Evolutionary conservation across 2,113 vertebrate species (phyloP).

Genomic region (Lethenteron camtschaticum): DNA sequence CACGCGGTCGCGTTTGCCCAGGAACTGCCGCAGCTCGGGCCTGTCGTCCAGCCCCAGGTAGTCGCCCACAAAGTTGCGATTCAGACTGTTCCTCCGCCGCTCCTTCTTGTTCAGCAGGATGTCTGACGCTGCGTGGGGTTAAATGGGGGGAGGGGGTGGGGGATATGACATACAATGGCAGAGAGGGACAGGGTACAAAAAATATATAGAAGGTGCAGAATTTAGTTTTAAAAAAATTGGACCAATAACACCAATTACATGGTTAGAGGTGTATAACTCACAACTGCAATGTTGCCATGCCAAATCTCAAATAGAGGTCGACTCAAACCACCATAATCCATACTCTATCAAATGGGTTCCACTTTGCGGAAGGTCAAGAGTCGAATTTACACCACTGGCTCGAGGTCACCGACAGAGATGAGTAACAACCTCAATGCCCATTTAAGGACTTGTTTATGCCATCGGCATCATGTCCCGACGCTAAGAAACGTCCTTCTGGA

Average conservation of each 20-base stretch:
- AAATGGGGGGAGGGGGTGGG: not conserved
- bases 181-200: not conserved
- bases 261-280: no score
- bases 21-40: slow-evolving; percentile 71
- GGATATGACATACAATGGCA: not conserved
- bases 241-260: not conserved
- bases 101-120: slow-evolving; percentile 89
- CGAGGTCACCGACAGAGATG: no score
- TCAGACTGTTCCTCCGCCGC: slow-evolving; percentile 71
- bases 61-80: slow-evolving; percentile 86
- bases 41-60: slow-evolving; percentile 81
- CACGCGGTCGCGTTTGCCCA: slow-evolving; percentile 55
- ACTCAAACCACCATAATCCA: no score
- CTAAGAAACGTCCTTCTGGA: no score
- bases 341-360: no score
- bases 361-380: no score
- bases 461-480: no score
- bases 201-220: slow-evolving; percentile 1
- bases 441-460: no score
- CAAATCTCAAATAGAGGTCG: no score
- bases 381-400: no score
- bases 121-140: slow-evolving; percentile 40
- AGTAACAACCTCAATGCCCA: no score
- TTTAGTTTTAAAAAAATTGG: not conserved
- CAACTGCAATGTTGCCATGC: no score